phyloP scores from a whole-genome alignment of 2,113 vertebrate species.

The Scomber colias region DNA sequence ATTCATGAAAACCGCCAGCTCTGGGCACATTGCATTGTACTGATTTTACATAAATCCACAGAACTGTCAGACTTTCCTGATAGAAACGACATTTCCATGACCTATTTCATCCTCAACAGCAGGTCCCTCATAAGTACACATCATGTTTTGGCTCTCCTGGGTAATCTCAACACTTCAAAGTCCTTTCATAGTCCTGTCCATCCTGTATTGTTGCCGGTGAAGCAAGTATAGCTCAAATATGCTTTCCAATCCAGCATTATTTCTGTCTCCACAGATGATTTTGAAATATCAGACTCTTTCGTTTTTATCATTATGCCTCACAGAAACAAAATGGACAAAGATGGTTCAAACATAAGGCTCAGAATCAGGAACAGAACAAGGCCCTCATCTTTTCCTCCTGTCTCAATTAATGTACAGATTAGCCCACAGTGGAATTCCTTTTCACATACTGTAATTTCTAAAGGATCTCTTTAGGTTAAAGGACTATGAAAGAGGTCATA shows the following conservation, averaged over 20 bases:
- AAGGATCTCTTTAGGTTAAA: neutral
- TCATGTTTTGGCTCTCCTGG: neutral
- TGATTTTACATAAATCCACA: too few relatives aligned
- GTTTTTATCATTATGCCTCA: conserved; percentile 7
- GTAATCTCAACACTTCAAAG: neutral
- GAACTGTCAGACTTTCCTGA: too few relatives aligned
- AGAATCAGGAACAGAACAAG: conserved; percentile 1
- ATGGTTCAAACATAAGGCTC: conserved; percentile 5
- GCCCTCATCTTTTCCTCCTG: conserved; percentile 27
- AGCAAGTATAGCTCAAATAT: neutral
- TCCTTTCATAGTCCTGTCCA: conserved; percentile 1
- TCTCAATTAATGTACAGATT: conserved; percentile 37
- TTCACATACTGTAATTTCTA: neutral
- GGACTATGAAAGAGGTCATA: neutral
- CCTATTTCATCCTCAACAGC: neutral
- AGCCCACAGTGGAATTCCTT: conserved; percentile 12
- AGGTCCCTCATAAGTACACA: neutral
- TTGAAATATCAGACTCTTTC: neutral
- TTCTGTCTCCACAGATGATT: neutral
- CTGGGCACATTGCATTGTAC: too few relatives aligned
- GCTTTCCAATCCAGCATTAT: neutral
- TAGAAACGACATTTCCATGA: too few relatives aligned
- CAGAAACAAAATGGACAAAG: conserved; percentile 8
- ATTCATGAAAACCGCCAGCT: too few relatives aligned
- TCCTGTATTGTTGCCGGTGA: neutral